Evolutionary conservation across 2,888 invertebrate genomes (phyloP).

Genomic region (Coremacera marginata): DNA sequence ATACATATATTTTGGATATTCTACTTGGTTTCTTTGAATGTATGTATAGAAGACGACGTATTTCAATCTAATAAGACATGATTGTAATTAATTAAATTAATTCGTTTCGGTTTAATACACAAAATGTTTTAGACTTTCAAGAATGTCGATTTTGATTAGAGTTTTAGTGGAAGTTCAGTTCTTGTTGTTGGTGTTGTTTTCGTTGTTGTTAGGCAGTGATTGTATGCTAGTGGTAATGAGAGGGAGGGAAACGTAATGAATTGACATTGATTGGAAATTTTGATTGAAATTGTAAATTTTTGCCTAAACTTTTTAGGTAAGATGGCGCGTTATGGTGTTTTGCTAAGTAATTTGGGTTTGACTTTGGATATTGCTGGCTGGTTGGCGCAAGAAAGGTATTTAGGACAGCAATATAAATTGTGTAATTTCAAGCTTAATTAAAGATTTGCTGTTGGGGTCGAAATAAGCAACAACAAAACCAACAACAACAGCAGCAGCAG

Average conservation of each 20-base stretch:
- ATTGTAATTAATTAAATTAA: constrained; percentile 70
- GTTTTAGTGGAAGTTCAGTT: constrained; percentile 23
- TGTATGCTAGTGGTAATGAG: not conserved
- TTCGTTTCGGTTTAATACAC: constrained; percentile 69
- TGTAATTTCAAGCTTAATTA: constrained; percentile 63
- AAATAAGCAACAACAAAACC: too few relatives aligned
- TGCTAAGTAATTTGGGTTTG: not conserved
- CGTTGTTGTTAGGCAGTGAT: not conserved
- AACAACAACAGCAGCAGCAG: too few relatives aligned
- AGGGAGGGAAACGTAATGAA: constrained; percentile 55
- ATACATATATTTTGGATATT: not conserved
- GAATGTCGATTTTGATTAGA: constrained; percentile 65
- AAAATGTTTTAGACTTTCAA: constrained; percentile 55
- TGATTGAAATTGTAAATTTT: constrained; percentile 62
- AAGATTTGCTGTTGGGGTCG: constrained; percentile 50
- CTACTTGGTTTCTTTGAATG: not conserved
- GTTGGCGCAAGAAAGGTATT: constrained; percentile 35
- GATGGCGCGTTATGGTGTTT: not conserved
- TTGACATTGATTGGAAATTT: constrained; percentile 69
- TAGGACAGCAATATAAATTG: constrained; percentile 56
- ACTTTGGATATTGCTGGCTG: not conserved
- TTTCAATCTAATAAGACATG: constrained; percentile 68
- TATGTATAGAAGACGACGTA: constrained; percentile 42
- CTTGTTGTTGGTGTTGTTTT: constrained; percentile 16
- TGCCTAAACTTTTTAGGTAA: constrained; percentile 40